Conservation (phyloP, 1,140 invertebrate species). For the Cydia pomonella region DNA sequence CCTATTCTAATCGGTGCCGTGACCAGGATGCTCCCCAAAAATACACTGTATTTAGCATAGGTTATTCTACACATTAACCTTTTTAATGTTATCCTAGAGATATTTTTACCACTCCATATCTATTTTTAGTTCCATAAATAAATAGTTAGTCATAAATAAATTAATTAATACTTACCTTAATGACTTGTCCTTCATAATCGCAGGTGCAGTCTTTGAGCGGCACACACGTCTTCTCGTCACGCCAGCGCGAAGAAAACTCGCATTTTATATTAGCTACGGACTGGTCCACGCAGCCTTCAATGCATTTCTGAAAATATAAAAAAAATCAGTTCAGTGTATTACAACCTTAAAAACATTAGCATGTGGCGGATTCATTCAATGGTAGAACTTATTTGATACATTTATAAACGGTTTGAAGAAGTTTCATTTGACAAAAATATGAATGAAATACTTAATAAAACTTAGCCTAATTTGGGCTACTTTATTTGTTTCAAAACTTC, state of each 20-base stretch:
- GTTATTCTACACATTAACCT: too few species aligned
- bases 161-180: conserved; percentile 80
- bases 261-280: conserved; percentile 58
- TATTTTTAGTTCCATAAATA: not conserved
- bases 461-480: too few species aligned
- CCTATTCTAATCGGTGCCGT: conserved; percentile 28
- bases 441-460: too few species aligned
- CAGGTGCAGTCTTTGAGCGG: conserved; percentile 86
- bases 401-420: too few species aligned
- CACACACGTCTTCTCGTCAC: conserved; percentile 86
- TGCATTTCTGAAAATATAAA: conserved; percentile 57
- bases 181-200: conserved; percentile 81
- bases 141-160: too few species aligned
- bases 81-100: too few species aligned
- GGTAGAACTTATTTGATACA: too few species aligned
- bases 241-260: conserved; percentile 78
- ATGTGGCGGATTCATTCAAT: too few species aligned
- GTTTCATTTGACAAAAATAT: too few species aligned
- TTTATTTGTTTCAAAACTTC: too few species aligned
- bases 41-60: not conserved
- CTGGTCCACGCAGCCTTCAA: conserved; percentile 68
- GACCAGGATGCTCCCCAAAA: not conserved
- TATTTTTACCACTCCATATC: too few species aligned
- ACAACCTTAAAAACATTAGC: not conserved
- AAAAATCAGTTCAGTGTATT: conserved; percentile 22